Conservation (phyloP, 2,797 vertebrate genomes). For the Malurus splendens region DNA sequence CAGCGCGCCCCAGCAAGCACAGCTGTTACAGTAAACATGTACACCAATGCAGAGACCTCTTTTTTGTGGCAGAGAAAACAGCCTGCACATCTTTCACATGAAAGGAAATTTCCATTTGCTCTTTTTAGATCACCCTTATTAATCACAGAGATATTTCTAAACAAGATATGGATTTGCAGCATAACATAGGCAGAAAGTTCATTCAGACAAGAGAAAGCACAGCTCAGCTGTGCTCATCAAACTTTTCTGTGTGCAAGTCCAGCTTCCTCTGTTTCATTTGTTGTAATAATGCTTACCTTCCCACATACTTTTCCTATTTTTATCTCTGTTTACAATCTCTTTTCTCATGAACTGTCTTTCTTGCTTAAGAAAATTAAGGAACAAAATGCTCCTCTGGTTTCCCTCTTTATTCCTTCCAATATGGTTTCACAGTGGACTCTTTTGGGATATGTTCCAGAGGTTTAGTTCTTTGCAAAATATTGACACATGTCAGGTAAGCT, state of each 20-base stretch:
- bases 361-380: background rate
- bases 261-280: constrained; percentile 2
- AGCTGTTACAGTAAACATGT: background rate
- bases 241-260: background rate
- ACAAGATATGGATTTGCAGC: constrained; percentile 2
- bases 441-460: background rate
- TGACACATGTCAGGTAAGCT: background rate
- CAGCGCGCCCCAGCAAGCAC: fast-evolving
- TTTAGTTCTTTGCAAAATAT: background rate
- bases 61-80: background rate
- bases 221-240: constrained; percentile 4
- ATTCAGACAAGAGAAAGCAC: background rate
- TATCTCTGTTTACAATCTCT: constrained; percentile 12
- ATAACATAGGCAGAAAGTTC: background rate
- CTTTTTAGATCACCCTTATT: background rate
- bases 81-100: background rate
- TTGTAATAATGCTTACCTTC: background rate
- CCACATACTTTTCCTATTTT: background rate
- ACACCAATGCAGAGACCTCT: background rate
- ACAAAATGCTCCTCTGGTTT: background rate
- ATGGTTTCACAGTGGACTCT: background rate
- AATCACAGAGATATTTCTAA: constrained; percentile 12
- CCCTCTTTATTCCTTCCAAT: background rate
- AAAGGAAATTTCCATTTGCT: constrained; percentile 2
- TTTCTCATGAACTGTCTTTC: background rate